Evolutionary conservation across 2,797 vertebrate genomes (phyloP), one percentile per base, ranked within the genome.

Genomic region (Acropternis orthonyx): DNA sequence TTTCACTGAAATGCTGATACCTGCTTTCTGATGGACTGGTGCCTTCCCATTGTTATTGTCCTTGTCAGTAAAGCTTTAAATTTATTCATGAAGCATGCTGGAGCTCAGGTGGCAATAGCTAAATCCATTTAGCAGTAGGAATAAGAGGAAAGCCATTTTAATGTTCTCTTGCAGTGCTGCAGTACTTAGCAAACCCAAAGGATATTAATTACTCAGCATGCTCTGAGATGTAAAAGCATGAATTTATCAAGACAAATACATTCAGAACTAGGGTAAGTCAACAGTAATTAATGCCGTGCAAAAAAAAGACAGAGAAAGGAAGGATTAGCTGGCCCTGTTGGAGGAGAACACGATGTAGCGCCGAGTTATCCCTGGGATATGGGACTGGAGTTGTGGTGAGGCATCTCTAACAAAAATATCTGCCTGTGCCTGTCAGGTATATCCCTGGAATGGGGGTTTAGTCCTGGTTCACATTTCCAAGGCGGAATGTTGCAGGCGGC

Each of bases 31-130:
- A 76, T 89, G 92, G 97, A 88, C 81, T 66, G 34, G 61, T 92
- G 87, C 91, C 59, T 95, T 88, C 34, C 37, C 39, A 32, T 84
- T 94, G 75, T 92, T 88, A 80, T 91, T 94, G 92, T 96, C 93
- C 90, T 96, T 96, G 90, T 95, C 91, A 91, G 89, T 93, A 93
- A 87, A 68, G 96, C 89, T 96, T 97, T 97, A 91, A 91, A 97
- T 97, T 97, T 97, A 97, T 97, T 98, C 97, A 97, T 97, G 96
- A 95, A 96, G 95, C 93, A 85, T 9, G 3, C 86, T 76, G 92
- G 97, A 97, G 97, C 97, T 97, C 98, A 97, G 97, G 96, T 97
- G 97, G 97, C 95, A 90, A 73, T 58, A 93, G 97, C 91, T 89
- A 96, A 97, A 97, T 97, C 96, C 93, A 95, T 97, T 98, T 97